phyloP scores from a whole-genome alignment of 2,888 invertebrate species.

The Tiliacea citrago region DNA sequence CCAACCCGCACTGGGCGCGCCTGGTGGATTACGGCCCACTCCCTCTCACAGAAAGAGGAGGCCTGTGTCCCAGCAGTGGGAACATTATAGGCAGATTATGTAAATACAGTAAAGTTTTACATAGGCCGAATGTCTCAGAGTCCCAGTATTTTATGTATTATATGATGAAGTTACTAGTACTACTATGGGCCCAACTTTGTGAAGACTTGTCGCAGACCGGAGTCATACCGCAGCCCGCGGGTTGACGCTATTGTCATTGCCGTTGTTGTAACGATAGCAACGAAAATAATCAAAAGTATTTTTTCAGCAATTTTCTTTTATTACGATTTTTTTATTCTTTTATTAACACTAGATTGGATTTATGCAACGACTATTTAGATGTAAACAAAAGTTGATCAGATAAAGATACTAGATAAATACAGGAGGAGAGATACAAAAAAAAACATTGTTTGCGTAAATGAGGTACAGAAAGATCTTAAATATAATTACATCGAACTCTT shows the following conservation, averaged over 20 bases:
- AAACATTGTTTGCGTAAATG: too few relatives aligned
- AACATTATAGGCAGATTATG: too few relatives aligned
- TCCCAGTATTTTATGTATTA: slow-evolving; percentile 6
- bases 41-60: too few relatives aligned
- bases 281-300: not conserved
- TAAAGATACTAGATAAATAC: too few relatives aligned
- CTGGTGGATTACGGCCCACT: too few relatives aligned
- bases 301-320: not conserved
- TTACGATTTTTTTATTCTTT: not conserved
- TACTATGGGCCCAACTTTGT: slow-evolving; percentile 37
- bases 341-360: not conserved
- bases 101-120: not conserved
- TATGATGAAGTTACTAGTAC: slow-evolving; percentile 5
- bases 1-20: too few relatives aligned
- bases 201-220: slow-evolving; percentile 32
- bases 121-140: not conserved
- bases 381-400: not conserved
- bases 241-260: slow-evolving; percentile 39
- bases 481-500: too few relatives aligned
- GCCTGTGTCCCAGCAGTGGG: too few relatives aligned
- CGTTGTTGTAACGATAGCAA: slow-evolving; percentile 51
- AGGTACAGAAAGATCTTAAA: too few relatives aligned
- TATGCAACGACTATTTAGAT: not conserved
- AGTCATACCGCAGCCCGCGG: slow-evolving; percentile 35
- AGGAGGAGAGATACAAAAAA: not conserved